A percentile compares a stretch with the other conserved stretches of the same genome.
Evolutionary conservation across 1,140 invertebrate species (phyloP).

Genomic region (Lamellibrachia luymesi): DNA sequence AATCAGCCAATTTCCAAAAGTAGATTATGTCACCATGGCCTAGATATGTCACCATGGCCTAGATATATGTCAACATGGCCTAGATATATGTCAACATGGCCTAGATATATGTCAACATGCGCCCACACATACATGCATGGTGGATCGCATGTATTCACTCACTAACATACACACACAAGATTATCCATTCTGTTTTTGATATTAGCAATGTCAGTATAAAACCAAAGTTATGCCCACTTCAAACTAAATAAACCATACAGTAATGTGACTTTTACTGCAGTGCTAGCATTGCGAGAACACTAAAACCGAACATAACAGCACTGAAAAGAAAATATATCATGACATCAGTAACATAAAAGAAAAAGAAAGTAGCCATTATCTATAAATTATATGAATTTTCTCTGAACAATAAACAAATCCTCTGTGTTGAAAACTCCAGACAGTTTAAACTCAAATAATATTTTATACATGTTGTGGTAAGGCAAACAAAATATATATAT

Average conservation of each 20-base stretch:
- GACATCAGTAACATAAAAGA: background rate
- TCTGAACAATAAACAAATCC: background rate
- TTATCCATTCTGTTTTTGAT: background rate
- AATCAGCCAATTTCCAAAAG: background rate
- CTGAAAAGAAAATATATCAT: background rate
- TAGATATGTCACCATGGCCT: background rate
- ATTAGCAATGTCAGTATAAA: slow-evolving; percentile 1
- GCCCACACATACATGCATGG: background rate
- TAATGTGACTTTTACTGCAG: background rate
- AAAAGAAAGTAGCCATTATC: background rate
- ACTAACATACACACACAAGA: background rate
- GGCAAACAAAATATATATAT: background rate
- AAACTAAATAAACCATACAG: background rate
- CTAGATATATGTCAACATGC: background rate
- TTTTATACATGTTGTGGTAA: background rate
- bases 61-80: background rate
- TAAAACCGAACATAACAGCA: background rate
- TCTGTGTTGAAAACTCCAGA: background rate
- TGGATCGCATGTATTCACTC: background rate
- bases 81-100: background rate
- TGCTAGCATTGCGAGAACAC: background rate
- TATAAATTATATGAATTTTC: background rate
- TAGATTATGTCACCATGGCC: background rate
- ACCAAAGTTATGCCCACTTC: background rate
- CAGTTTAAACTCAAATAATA: background rate